Evolutionary conservation across 2,888 invertebrate genomes (phyloP), one percentile per base, ranked within the genome.

Genomic region (Leuctra nigra): DNA sequence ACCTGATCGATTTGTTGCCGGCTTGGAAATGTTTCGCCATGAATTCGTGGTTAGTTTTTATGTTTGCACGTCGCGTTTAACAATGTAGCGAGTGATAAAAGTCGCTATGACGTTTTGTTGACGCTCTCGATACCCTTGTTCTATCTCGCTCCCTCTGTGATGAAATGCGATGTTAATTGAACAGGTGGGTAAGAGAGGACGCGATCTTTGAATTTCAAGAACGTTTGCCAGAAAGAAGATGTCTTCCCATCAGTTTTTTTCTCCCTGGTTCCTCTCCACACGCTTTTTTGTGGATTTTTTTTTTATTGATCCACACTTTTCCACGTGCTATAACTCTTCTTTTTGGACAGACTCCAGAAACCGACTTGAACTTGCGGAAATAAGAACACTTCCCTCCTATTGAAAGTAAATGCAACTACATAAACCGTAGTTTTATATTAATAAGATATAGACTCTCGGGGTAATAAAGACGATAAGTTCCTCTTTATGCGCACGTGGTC

Each of bases 301-400:
- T 46, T 50, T 50, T 50, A 50, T 50, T 50, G 50, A 50, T 50
- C 50, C 50, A 35, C 22, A 22, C 33, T 50, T 50, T 50, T 50
- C 50, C 33, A 33, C 50, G 50, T 29, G 50, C 33, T 50, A 50
- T 50, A 14, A 50, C 50, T 50, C 50, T 50, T 50, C 33, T 50
- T 35, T 23, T 33, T 50, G 50, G 50, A 16, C 18, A 2, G 6
- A 11, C 16, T 29, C 50, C 50, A 50, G 33, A 50, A 35, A 18
- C 11, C 35, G 29, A 4, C 50, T 16, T 20, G 50, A 50, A 50
- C 50, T 33, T 50, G 33, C 33, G 35, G 50, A 50, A 50, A 50
- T 35, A 35, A 50, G 50, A 41, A 16, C 2, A 41, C 41, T 41
- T 18, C 16, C 41, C 11, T 44, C 35, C 33, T 18, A 3, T 48